Evolutionary conservation across 2,113 vertebrate genomes (phyloP).

Genomic region (Brachionichthys hirsutus): DNA sequence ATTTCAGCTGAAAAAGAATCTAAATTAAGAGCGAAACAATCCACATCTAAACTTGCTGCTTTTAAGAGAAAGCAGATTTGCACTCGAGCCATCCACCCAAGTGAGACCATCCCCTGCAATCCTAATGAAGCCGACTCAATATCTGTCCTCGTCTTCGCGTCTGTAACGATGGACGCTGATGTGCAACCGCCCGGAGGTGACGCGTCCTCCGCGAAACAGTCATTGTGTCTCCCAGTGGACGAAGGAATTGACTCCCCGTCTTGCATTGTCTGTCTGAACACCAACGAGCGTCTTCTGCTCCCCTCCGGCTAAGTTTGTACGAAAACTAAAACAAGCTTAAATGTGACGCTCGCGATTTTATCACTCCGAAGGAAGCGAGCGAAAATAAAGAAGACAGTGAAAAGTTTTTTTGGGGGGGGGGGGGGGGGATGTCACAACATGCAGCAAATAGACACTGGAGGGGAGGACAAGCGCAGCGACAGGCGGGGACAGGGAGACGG

Average conservation of each 20-base stretch:
- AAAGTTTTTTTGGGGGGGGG: slow-evolving; percentile 33
- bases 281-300: not conserved
- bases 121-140: not conserved
- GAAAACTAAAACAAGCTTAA: slow-evolving; percentile 21
- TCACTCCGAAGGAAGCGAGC: slow-evolving; percentile 7
- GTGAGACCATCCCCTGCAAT: not conserved
- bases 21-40: no score
- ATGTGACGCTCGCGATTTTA: slow-evolving; percentile 45
- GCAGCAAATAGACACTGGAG: slow-evolving; percentile 40
- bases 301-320: slow-evolving; percentile 17
- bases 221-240: slow-evolving; percentile 21
- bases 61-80: no score
- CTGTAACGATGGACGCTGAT: slow-evolving; percentile 12
- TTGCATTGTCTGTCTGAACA: slow-evolving; percentile 24
- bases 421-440: slow-evolving; percentile 48
- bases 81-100: no score
- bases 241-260: slow-evolving; percentile 29
- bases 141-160: slow-evolving; percentile 14
- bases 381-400: slow-evolving; percentile 29
- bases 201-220: slow-evolving; percentile 11
- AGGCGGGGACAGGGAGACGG: slow-evolving; percentile 47
- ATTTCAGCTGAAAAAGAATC: no score
- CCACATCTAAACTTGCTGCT: no score
- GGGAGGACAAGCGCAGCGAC: slow-evolving; percentile 33
- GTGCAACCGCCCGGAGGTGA: slow-evolving; percentile 22